Percentiles rank a stretch among this genome's conserved stretches.
Conservation (phyloP, 2,113 vertebrate genomes). For the Uropsilus gracilis region DNA sequence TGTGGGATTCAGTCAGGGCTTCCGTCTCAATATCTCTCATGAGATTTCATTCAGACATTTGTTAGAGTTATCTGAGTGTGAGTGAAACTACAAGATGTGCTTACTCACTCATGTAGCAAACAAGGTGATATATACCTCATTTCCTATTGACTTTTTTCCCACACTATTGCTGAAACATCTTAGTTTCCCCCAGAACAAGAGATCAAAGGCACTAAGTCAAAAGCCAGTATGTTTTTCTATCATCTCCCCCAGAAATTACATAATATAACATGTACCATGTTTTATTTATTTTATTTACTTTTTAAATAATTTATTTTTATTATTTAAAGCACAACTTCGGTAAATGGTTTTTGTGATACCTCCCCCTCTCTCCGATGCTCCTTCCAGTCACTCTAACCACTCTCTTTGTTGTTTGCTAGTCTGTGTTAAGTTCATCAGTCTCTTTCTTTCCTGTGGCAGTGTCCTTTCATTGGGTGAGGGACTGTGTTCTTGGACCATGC, state of each 20-base stretch:
- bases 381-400: too few relatives aligned
- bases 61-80: background rate
- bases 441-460: too few relatives aligned
- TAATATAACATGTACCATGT: background rate
- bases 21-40: background rate
- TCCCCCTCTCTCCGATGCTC: too few relatives aligned
- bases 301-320: too few relatives aligned
- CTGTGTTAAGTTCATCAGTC: too few relatives aligned
- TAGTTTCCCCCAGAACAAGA: background rate
- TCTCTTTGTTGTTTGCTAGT: too few relatives aligned
- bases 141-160: background rate
- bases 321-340: too few relatives aligned
- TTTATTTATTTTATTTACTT: too few relatives aligned
- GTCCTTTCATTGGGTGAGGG: too few relatives aligned
- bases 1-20: background rate
- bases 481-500: too few relatives aligned
- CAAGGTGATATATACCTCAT: fast-evolving
- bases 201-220: background rate
- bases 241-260: background rate
- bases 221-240: background rate
- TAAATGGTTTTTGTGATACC: too few relatives aligned
- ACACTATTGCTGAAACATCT: background rate
- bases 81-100: background rate
- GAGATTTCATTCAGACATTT: background rate
- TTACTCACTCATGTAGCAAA: background rate